These are phyloP conservation scores for Bradypodion ventrale DNA, from an alignment of 2,797 vertebrate species.

Conservation along the genomic window DNA sequence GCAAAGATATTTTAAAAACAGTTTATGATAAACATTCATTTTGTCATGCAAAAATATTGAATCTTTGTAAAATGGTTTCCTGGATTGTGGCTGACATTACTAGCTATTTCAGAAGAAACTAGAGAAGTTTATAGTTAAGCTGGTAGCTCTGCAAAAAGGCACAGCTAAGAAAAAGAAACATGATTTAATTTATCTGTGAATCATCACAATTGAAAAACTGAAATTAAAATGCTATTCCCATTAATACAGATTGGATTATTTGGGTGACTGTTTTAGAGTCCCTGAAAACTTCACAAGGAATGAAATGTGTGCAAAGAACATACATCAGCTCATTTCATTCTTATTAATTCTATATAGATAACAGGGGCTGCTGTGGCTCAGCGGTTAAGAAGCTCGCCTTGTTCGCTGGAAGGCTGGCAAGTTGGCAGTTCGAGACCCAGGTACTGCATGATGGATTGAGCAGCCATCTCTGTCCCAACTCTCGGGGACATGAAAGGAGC, in stretches of 20 bases:
- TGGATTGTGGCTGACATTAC: slow-evolving; percentile 9
- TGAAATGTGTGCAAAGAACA: slow-evolving; percentile 12
- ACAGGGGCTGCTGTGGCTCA: too few species aligned
- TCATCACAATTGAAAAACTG: slow-evolving; percentile 3
- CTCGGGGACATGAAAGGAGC: too few species aligned
- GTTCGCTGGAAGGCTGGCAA: too few species aligned
- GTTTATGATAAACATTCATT: neutral
- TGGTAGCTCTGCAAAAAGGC: slow-evolving; percentile 12
- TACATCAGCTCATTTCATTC: slow-evolving; percentile 4
- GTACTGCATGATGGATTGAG: too few species aligned
- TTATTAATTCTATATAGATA: neutral
- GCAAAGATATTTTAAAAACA: neutral
- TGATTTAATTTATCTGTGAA: slow-evolving; percentile 8
- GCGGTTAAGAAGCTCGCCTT: too few species aligned
- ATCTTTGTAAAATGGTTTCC: neutral
- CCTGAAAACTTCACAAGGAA: slow-evolving; percentile 5
- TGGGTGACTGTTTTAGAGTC: neutral
- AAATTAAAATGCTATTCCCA: slow-evolving; percentile 1
- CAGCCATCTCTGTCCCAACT: too few species aligned
- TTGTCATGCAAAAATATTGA: neutral
- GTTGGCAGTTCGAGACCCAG: too few species aligned
- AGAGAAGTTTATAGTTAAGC: neutral
- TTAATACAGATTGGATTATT: slow-evolving; percentile 26
- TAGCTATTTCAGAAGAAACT: slow-evolving; percentile 7
- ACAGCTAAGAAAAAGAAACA: too few species aligned